Base-by-base conservation (phyloP, 2,113 vertebrate species). In the Tangachromis dhanisi region DNA sequence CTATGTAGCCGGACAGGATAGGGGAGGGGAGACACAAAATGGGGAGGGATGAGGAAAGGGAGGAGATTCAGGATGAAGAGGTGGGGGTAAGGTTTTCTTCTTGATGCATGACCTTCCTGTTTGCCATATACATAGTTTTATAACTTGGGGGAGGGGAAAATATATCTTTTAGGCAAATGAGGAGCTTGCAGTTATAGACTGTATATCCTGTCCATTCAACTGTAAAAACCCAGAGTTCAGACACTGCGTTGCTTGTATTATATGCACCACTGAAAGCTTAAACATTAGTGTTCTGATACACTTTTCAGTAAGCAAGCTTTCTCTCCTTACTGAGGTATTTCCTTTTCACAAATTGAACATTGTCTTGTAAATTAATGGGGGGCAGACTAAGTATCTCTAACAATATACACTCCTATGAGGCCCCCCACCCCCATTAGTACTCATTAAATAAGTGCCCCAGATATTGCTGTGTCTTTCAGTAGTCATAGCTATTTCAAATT, bases 1-100 rank as follows among this genome's bases (percentile, higher is more conserved):
- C 84, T 81, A 35, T 88, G 89, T 91, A 91, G 93, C 90, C 87
- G 84, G 87, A 87, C 76, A 88, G 91, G 88, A 88, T 89, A 85
- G 86, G 88, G 91, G 92, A 88, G 86, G 93, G 89, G 90, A 79
- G 45, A 33, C 26, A 63, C 12, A 78, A 55, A 78, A 38, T 14
- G 85, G 90, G 86, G 79, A 86, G 87, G 76, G 85, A 84, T 10
- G 49, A 80, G 81, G 81, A 90, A 86, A 90, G 89, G 90, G 91
- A 83, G 92, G 90, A 61, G 81, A 76, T 33, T 86, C 79, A 91
- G 86, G 88, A 87, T 85, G 51, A 59, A 76, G 84, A 68, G 59
- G 59, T 45, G 53, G 78, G 86, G 54, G 47, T 35, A 13, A 26
- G 80, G 38, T 35, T 83, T 89, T 87, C 38, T 80, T 73, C 21